Base-by-base conservation (phyloP, 64 coral and sea anemone genomes). In the Montipora capricornis region DNA sequence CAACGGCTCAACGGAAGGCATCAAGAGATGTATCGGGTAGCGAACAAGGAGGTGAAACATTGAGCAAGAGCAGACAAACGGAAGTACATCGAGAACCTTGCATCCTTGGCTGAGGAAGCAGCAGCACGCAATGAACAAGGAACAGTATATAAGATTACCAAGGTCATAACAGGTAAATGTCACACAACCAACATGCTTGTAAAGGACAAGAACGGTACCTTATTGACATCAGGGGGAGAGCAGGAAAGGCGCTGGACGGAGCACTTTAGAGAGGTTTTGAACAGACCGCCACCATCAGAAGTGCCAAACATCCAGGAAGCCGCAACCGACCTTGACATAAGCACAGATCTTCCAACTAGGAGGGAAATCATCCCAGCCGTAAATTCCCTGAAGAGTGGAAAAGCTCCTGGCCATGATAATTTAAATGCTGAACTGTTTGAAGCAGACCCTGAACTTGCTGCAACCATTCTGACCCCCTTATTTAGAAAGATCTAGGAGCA, bases 201-300 rank as follows among this genome's bases (percentile, higher is more conserved):
- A 77, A 77, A 77, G 44, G 75, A 77, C 75, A 77, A 77, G 75
- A 77, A 77, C 75, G 75, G 75, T 47, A 77, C 51, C 51, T 53
- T 53, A 53, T 53, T 53, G 24, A 75, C 73, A 75, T 75, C 73
- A 75, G 73, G 47, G 75, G 1, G 75, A 47, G 75, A 77, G 75
- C 37, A 77, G 6, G 29, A 77, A 44, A 2, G 4, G 75, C 37
- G 26, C 26, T 44, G 44, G 75, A 47, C 13, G 75, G 44, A 77
- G 75, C 75, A 77, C 75, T 77, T 77, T 47, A 77, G 29, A 44
- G 75, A 77, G 37, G 29, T 77, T 77, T 47, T 77, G 44, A 45
- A 77, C 75, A 77, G 29, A 10, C 75, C 75, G 12, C 75, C 26
- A 47, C 26, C 75, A 77, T 12, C 13, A 10, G 75, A 12, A 15